These are phyloP conservation scores for Yponomeuta sedellus DNA, from an alignment of 2,888 invertebrate species.

Conservation along the genomic window DNA sequence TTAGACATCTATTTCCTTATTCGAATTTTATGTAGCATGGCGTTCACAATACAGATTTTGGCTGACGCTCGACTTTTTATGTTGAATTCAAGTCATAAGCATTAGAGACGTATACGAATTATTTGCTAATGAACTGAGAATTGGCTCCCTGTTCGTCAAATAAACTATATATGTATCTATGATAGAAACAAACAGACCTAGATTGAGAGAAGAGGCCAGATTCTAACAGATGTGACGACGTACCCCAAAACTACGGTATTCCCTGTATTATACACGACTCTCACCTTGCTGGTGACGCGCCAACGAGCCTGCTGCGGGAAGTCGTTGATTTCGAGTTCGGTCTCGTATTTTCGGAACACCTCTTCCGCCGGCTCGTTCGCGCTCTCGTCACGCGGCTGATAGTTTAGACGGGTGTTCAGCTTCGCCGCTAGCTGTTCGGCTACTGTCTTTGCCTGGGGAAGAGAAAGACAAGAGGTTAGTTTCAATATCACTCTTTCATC, in stretches of 20 bases:
- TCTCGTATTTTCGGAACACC: constrained; percentile 95
- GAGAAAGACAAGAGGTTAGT: not conserved
- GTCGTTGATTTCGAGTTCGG: constrained; percentile 99
- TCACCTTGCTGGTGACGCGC: constrained; percentile 96
- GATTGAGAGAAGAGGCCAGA: no score
- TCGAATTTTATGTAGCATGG: no score
- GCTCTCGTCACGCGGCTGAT: constrained; percentile 92
- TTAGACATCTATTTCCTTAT: no score
- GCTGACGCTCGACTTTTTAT: no score
- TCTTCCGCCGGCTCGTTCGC: constrained; percentile 78
- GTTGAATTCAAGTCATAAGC: no score
- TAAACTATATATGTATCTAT: no score
- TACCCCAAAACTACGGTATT: not conserved
- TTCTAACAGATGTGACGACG: not conserved
- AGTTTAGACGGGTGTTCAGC: constrained; percentile 96
- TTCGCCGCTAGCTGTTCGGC: constrained; percentile 98
- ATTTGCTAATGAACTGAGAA: no score
- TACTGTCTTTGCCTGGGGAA: constrained; percentile 88
- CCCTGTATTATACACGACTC: not conserved
- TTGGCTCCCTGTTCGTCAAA: no score
- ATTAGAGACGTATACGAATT: no score
- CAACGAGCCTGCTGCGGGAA: constrained; percentile 99
- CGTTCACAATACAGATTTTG: no score
- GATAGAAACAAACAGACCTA: no score
- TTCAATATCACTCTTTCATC: no score